Evolutionary conservation across 1,140 invertebrate genomes (phyloP).

Genomic region (Apis florea): DNA sequence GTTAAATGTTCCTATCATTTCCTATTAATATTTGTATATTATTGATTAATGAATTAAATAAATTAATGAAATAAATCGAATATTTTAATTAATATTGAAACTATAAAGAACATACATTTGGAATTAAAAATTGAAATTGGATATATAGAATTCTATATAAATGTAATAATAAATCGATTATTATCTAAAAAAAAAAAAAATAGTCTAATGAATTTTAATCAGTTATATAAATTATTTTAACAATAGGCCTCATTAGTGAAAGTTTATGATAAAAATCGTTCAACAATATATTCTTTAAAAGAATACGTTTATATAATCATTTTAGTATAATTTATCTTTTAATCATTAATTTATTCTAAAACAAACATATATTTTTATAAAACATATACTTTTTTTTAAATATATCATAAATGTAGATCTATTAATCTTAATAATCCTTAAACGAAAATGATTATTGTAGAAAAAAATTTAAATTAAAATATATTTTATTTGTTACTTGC

Average conservation of each 20-base stretch:
- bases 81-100: neutral
- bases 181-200: neutral
- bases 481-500: neutral
- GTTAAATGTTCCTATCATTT: conserved; percentile 3
- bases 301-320: neutral
- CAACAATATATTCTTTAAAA: neutral
- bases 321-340: neutral
- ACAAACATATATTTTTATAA: too few relatives aligned
- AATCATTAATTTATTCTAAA: neutral
- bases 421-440: too few relatives aligned
- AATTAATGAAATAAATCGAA: neutral
- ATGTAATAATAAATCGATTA: neutral
- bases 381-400: too few relatives aligned
- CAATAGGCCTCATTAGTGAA: neutral
- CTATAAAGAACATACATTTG: too few relatives aligned
- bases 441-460: neutral
- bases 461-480: too few relatives aligned
- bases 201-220: too few relatives aligned
- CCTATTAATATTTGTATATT: neutral
- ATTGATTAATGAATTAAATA: neutral
- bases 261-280: neutral
- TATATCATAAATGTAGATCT: too few relatives aligned
- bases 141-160: too few relatives aligned
- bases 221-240: neutral
- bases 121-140: too few relatives aligned